phyloP scores from a whole-genome alignment of 2,888 invertebrate genomes.

The Mellilla xanthometata region DNA sequence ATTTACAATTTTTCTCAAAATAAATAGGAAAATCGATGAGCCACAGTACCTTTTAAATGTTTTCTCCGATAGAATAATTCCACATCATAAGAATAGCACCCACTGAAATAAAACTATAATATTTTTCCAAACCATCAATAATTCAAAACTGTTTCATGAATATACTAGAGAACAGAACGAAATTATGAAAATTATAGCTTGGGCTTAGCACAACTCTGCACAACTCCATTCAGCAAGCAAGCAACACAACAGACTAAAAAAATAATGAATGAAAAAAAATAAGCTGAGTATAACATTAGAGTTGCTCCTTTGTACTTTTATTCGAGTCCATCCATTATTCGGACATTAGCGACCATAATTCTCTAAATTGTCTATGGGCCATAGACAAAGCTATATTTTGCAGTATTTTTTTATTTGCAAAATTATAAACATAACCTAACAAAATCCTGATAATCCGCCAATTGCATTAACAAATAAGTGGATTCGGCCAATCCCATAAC shows the following conservation, averaged over 20 bases:
- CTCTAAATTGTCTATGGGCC: too few relatives aligned
- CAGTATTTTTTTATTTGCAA: too few relatives aligned
- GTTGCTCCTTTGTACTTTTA: too few relatives aligned
- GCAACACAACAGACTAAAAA: conserved; percentile 20
- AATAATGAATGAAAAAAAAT: neutral
- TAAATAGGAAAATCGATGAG: conserved; percentile 44
- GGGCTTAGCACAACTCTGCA: conserved; percentile 25
- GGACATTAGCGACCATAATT: too few relatives aligned
- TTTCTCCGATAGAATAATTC: conserved; percentile 47
- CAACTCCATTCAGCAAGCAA: conserved; percentile 15
- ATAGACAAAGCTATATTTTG: too few relatives aligned
- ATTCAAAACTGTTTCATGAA: conserved; percentile 3
- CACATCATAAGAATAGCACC: conserved; percentile 36
- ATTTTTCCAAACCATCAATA: conserved; percentile 25
- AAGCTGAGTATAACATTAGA: too few relatives aligned
- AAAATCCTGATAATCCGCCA: too few relatives aligned
- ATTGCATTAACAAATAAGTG: too few relatives aligned
- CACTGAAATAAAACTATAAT: conserved; percentile 21
- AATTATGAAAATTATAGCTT: conserved; percentile 24
- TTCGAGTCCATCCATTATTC: too few relatives aligned
- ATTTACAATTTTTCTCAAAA: conserved; percentile 3
- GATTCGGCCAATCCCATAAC: too few relatives aligned
- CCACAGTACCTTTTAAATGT: conserved; percentile 40
- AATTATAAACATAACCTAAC: too few relatives aligned
- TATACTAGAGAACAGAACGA: conserved; percentile 10